These are phyloP conservation scores for Actinopyga echinites DNA, from an alignment of 53 echinoderm and acorn worm species.

Conservation along the genomic window DNA sequence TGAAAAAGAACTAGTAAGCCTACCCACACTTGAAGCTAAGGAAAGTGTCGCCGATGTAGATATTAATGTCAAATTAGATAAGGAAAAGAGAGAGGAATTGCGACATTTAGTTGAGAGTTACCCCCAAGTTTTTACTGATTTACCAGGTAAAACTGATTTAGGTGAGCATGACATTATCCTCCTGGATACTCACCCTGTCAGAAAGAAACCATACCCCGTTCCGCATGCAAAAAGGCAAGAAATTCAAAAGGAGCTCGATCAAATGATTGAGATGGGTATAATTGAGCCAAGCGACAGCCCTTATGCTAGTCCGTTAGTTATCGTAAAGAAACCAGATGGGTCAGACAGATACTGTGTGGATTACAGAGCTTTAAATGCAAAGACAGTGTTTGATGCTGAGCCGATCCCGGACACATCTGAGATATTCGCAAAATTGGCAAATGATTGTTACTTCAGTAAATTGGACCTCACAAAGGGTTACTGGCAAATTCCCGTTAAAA, in stretches of 20 bases:
- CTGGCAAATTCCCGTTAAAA: conserved; percentile 50
- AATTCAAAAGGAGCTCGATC: conserved; percentile 23
- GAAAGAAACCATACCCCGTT: conserved; percentile 4
- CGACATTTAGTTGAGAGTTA: too few species aligned
- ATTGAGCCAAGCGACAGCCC: too few species aligned
- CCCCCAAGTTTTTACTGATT: too few species aligned
- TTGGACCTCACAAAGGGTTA: conserved; percentile 61
- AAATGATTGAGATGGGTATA: conserved; percentile 44
- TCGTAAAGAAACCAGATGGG: conserved; percentile 46
- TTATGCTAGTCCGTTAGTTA: conserved; percentile 40
- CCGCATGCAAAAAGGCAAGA: conserved; percentile 30
- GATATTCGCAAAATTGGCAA: conserved; percentile 45
- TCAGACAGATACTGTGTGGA: conserved; percentile 45
- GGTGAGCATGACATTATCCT: background rate
- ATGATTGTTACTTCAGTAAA: conserved; percentile 46
- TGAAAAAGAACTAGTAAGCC: too few species aligned
- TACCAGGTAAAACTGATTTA: background rate
- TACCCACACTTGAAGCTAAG: too few species aligned
- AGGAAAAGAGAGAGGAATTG: too few species aligned
- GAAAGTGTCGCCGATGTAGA: too few species aligned
- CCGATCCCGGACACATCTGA: conserved; percentile 43
- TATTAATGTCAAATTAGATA: too few species aligned
- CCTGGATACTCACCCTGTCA: too few species aligned
- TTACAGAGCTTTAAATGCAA: conserved; percentile 25
- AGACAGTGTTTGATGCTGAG: conserved; percentile 46